These are phyloP conservation scores for Chloropsis cyanopogon DNA, from an alignment of 2,113 vertebrate genomes.

Conservation along the genomic window DNA sequence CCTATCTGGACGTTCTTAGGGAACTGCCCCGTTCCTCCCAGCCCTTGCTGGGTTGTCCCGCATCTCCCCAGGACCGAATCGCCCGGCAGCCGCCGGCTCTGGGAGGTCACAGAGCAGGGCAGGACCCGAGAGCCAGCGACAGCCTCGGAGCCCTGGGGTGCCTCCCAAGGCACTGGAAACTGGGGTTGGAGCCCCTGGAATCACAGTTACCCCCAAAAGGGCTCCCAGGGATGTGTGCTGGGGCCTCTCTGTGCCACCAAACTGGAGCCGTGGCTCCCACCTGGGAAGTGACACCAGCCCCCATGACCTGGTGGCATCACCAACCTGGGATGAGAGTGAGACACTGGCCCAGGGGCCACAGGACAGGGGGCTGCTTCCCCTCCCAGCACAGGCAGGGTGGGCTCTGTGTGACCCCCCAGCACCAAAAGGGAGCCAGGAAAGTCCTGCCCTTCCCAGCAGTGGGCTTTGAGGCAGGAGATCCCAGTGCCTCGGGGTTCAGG, in stretches of 20 bases:
- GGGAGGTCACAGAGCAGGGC: background rate
- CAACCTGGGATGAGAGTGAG: rapidly evolving
- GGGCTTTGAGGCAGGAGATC: background rate
- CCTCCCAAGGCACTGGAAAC: background rate
- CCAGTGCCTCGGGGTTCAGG: background rate
- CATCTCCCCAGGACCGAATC: background rate
- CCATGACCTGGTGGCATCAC: background rate
- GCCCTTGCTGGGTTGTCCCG: background rate
- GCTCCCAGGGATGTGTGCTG: rapidly evolving
- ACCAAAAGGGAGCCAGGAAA: background rate
- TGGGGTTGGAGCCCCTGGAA: background rate
- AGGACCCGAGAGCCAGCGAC: background rate
- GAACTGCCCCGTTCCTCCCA: rapidly evolving
- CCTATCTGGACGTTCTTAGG: rapidly evolving
- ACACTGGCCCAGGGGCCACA: background rate
- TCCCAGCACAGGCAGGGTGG: background rate
- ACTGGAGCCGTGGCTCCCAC: rapidly evolving
- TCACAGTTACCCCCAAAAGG: background rate
- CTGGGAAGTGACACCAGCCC: background rate
- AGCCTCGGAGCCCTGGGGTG: background rate
- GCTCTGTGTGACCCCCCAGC: background rate
- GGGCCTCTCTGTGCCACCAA: background rate
- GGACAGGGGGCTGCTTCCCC: background rate
- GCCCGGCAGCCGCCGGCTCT: rapidly evolving
- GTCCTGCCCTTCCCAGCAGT: rapidly evolving